phyloP scores from a whole-genome alignment of 2,888 invertebrate species.

The Shargacucullia verbasci region DNA sequence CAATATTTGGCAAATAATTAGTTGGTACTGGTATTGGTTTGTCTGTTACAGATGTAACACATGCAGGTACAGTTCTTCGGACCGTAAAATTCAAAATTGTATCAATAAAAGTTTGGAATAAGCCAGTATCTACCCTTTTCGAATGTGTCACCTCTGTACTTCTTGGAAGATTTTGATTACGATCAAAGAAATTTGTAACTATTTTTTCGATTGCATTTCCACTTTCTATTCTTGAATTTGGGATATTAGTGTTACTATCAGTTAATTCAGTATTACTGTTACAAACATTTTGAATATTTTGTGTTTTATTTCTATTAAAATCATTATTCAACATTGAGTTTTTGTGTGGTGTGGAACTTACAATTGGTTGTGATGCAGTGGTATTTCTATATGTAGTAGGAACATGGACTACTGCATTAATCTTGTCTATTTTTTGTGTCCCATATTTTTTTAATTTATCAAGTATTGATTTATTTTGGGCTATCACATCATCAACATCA shows the following conservation, averaged over 20 bases:
- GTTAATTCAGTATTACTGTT: not conserved
- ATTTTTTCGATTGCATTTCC: not conserved
- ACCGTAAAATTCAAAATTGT: not conserved
- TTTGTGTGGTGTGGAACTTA: not conserved
- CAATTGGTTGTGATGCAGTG: not conserved
- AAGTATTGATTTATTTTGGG: conserved; percentile 60
- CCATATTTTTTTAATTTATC: conserved; percentile 25
- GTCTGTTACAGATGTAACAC: not conserved
- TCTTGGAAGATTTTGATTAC: not conserved
- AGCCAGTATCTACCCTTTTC: too few species aligned
- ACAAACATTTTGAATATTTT: not conserved
- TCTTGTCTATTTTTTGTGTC: conserved; percentile 1
- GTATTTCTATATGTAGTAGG: conserved; percentile 10
- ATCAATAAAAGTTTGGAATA: not conserved
- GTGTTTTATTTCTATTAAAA: not conserved
- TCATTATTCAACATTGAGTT: not conserved
- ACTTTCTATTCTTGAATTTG: not conserved
- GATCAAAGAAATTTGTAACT: conserved; percentile 6
- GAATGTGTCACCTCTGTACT: too few species aligned
- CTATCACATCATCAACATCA: conserved; percentile 68
- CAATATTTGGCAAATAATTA: not conserved
- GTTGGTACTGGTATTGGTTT: not conserved
- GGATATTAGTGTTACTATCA: not conserved
- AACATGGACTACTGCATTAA: conserved; percentile 37
- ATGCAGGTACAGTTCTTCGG: not conserved